Conservation (phyloP, 2,797 vertebrate species). For the Anomalospiza imberbis region DNA sequence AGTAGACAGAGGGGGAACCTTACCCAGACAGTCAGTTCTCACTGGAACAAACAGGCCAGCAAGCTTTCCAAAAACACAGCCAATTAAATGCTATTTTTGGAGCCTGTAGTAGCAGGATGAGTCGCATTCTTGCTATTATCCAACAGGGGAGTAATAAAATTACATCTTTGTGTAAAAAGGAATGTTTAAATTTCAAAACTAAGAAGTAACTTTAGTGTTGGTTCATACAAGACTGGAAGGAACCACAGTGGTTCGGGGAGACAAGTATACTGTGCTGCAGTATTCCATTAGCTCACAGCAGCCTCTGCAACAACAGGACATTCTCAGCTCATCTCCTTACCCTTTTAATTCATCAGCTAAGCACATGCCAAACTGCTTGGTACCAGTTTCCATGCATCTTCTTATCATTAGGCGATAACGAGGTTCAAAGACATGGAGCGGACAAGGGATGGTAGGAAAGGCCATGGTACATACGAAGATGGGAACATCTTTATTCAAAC, state of each 20-base stretch:
- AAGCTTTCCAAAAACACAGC: not conserved
- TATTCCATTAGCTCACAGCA: not conserved
- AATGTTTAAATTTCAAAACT: not conserved
- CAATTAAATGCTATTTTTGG: slow-evolving; percentile 26
- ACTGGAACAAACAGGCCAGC: slow-evolving; percentile 1
- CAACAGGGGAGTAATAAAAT: not conserved
- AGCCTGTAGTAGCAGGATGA: not conserved
- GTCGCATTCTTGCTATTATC: not conserved
- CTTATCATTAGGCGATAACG: slow-evolving; percentile 93
- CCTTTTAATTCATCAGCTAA: slow-evolving; percentile 89
- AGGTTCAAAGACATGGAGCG: slow-evolving; percentile 91
- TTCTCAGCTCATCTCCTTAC: slow-evolving; percentile 65
- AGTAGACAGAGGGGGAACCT: not conserved
- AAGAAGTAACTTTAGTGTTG: not conserved
- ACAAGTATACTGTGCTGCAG: not conserved
- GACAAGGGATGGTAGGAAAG: slow-evolving; percentile 92
- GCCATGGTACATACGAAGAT: slow-evolving; percentile 96
- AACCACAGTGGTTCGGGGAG: not conserved
- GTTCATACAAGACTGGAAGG: not conserved
- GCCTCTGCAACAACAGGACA: not conserved
- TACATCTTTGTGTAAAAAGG: not conserved
- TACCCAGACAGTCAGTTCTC: not conserved
- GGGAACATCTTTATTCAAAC: slow-evolving; percentile 93
- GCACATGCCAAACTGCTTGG: slow-evolving; percentile 94
- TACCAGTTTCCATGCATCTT: slow-evolving; percentile 93